phyloP scores from a whole-genome alignment of 2,888 invertebrate species.

The Drosophila helvetica region DNA sequence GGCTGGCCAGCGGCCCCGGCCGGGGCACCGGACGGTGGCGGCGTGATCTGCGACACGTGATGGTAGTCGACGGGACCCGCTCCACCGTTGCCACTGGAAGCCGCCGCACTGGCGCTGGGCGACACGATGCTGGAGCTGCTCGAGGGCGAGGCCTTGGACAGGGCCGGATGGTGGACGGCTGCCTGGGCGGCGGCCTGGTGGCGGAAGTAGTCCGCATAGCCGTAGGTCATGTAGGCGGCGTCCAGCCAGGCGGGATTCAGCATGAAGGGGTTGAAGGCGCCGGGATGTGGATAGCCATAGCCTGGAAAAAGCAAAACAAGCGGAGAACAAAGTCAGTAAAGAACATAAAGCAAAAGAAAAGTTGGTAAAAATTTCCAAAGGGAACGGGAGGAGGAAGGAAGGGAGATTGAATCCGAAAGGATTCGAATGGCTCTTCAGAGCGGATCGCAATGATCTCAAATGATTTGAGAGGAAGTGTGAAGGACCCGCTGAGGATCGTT shows the following conservation, averaged over 20 bases:
- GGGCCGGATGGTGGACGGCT: conserved; percentile 85
- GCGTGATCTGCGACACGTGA: conserved; percentile 30
- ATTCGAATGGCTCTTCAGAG: background rate
- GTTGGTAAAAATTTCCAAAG: background rate
- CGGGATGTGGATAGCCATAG: conserved; percentile 92
- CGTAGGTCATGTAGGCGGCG: conserved; percentile 92
- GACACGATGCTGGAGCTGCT: conserved; percentile 80
- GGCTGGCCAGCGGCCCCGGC: conserved; percentile 57
- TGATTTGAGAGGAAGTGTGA: background rate
- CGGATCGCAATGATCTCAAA: background rate
- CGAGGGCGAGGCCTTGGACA: conserved; percentile 86
- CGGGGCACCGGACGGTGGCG: conserved; percentile 56
- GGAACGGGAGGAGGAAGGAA: background rate
- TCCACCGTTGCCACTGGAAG: background rate
- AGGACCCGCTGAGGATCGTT: background rate
- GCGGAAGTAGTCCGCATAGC: conserved; percentile 89
- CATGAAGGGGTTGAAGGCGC: conserved; percentile 90
- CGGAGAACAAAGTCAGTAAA: conserved; percentile 38
- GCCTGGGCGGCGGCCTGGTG: conserved; percentile 84
- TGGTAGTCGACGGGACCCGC: conserved; percentile 50
- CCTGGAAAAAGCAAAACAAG: conserved; percentile 85
- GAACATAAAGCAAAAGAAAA: conserved; percentile 4
- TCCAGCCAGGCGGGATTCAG: conserved; percentile 94
- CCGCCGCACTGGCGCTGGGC: conserved; percentile 35
- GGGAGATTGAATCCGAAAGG: background rate